These are phyloP conservation scores for Temnothorax curvispinosus DNA, from an alignment of 1,140 invertebrate genomes.

Conservation along the genomic window DNA sequence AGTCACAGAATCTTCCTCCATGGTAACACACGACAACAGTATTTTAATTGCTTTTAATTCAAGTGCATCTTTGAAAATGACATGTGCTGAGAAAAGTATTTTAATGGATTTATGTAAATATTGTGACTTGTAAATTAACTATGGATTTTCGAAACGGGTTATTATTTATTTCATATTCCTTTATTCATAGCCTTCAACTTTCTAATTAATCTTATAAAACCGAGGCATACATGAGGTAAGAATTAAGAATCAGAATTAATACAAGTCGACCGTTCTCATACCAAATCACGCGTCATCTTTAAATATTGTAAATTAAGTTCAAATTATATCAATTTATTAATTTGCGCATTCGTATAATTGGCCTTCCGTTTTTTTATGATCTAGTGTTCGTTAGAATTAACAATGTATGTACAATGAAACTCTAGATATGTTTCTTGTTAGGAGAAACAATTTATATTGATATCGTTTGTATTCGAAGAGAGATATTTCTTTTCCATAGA, in stretches of 20 bases:
- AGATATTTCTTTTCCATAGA: background rate
- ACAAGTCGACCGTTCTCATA: background rate
- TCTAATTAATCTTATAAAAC: background rate
- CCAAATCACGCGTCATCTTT: background rate
- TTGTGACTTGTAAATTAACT: conserved; percentile 18
- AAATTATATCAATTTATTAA: too few species aligned
- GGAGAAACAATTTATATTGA: conserved; percentile 21
- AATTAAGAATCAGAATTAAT: background rate
- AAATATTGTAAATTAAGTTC: conserved; percentile 8
- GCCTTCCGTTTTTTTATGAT: background rate
- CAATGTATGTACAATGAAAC: conserved; percentile 35
- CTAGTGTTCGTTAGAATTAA: conserved; percentile 1
- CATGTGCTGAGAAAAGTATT: too few species aligned
- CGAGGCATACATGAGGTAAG: background rate
- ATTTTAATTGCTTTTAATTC: too few species aligned
- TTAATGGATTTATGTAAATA: conserved; percentile 14
- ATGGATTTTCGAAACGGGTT: background rate
- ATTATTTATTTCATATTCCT: background rate
- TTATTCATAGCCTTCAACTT: background rate
- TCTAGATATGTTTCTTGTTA: conserved; percentile 11
- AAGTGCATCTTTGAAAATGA: too few species aligned
- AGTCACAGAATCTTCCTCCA: too few species aligned
- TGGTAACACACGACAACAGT: too few species aligned
- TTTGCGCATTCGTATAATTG: background rate
- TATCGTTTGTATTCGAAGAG: conserved; percentile 2